phyloP scores from a whole-genome alignment of 2,888 invertebrate genomes.

The Volucella inflata region DNA sequence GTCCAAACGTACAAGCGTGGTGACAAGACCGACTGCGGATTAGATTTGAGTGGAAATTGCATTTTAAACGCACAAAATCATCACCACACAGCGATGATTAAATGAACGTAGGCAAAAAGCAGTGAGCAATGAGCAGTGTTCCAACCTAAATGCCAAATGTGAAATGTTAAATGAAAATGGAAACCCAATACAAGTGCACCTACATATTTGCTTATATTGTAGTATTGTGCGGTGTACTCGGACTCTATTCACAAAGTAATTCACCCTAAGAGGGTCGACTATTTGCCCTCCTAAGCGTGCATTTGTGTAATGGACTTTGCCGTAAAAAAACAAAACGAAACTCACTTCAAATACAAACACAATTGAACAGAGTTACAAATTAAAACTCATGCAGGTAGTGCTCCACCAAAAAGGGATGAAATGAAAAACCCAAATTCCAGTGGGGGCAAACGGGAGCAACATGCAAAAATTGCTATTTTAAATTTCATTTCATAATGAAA shows the following conservation, averaged over 20 bases:
- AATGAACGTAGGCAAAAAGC: slow-evolving; percentile 57
- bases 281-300: slow-evolving; percentile 19
- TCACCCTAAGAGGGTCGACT: slow-evolving; percentile 59
- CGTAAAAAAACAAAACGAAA: slow-evolving; percentile 36
- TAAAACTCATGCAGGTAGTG: slow-evolving; percentile 39
- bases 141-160: too few relatives aligned
- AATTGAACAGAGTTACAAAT: slow-evolving; percentile 61
- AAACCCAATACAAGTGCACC: slow-evolving; percentile 42
- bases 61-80: slow-evolving; percentile 74
- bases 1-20: neutral
- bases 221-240: slow-evolving; percentile 47
- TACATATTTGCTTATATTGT: slow-evolving; percentile 7
- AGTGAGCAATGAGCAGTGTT: neutral
- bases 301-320: slow-evolving; percentile 45
- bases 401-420: slow-evolving; percentile 61
- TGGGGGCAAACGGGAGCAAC: slow-evolving; percentile 38
- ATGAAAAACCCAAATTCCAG: slow-evolving; percentile 50
- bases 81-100: slow-evolving; percentile 70
- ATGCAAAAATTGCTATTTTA: slow-evolving; percentile 69
- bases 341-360: slow-evolving; percentile 32
- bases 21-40: slow-evolving; percentile 44
- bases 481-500: slow-evolving; percentile 76
- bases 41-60: slow-evolving; percentile 72
- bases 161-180: slow-evolving; percentile 6
- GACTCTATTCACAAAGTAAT: slow-evolving; percentile 35